Conservation (phyloP, 2,113 vertebrate genomes). For the Takifugu bimaculatus region DNA sequence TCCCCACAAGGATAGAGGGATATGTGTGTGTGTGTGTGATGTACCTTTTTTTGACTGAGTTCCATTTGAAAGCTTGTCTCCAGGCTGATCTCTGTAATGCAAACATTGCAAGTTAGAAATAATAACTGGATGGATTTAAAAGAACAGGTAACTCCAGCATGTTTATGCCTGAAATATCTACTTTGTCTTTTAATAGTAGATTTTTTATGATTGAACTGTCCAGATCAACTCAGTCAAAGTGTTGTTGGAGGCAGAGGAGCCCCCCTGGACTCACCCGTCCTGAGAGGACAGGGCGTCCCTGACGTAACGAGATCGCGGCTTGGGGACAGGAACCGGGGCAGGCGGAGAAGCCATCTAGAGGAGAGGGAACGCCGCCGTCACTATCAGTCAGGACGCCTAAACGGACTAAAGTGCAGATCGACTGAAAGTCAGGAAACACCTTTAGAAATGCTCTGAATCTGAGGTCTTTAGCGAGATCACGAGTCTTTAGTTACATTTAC, state of each 20-base stretch:
- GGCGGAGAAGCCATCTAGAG: constrained; percentile 38
- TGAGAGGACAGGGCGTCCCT: not conserved
- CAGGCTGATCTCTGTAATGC: constrained; percentile 25
- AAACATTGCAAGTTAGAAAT: not conserved
- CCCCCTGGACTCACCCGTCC: constrained; percentile 21
- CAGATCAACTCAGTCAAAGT: not conserved
- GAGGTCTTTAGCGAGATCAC: not conserved
- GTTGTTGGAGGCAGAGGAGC: not conserved
- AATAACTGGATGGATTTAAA: not conserved
- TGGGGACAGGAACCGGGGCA: constrained; percentile 47
- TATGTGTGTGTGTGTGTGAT: not conserved
- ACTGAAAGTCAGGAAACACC: not conserved
- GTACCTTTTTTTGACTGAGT: constrained; percentile 31
- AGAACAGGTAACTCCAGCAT: not conserved
- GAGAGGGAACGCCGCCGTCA: not conserved
- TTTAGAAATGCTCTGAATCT: not conserved
- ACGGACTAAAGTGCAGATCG: not conserved
- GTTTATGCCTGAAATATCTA: not conserved
- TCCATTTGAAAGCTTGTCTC: constrained; percentile 1
- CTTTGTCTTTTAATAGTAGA: too few species aligned
- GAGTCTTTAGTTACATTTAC: too few species aligned
- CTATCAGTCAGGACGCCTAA: not conserved
- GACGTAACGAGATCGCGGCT: constrained; percentile 42
- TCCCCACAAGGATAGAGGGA: not conserved
- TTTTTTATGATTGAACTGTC: too few species aligned